Base-by-base conservation (phyloP, 2,888 invertebrate species). In the Drosophila ezoana region DNA sequence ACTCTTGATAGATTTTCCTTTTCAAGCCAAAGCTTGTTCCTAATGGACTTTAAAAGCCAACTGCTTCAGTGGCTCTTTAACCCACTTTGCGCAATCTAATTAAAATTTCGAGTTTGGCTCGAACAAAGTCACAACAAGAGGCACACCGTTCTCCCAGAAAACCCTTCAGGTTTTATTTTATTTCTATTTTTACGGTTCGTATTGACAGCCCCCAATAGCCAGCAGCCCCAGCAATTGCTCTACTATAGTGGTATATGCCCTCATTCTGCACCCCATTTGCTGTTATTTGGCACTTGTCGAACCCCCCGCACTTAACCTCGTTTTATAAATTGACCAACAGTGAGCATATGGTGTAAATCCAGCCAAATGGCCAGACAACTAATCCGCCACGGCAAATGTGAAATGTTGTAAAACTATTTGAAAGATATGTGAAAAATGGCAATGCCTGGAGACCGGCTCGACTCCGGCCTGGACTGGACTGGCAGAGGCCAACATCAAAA, bases 331-430 rank as follows among this genome's bases (percentile, higher is more conserved):
- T 87, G 84, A 80, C 72, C 85, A 66, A 28, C 28, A 71, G 68
- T 63, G 69, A 76, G 66, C 85, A 87, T 85, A 85, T 87, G 85
- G 85, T 76, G 85, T 80, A 87, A 85, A 85, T 87, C 87, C 84
- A 51, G 66, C 72, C 64, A 72, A 87, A 86, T 79, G 79, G 81
- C 53, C 87, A 71, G 73, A 72, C 72, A 64, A 67, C 79, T 79
- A 79, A 81, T 76, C 74, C 71, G 70, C 70, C 48, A 74, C 59
- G 64, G 71, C 79, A 71, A 80, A 75, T 81, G 81, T 79, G 81
- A 79, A 78, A 83, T 74, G 83, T 64, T 84, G 83, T 81, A 73
- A 86, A 84, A 86, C 83, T 84, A 84, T 84, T 83, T 81, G 68
- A 61, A 54, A 74, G 81, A 68, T 74, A 75, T 70, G 78, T 71